A percentile compares a stretch with the other conserved stretches of the same genome.
These are phyloP conservation scores for Solea senegalensis DNA, from an alignment of 2,113 vertebrate genomes.

Conservation along the genomic window DNA sequence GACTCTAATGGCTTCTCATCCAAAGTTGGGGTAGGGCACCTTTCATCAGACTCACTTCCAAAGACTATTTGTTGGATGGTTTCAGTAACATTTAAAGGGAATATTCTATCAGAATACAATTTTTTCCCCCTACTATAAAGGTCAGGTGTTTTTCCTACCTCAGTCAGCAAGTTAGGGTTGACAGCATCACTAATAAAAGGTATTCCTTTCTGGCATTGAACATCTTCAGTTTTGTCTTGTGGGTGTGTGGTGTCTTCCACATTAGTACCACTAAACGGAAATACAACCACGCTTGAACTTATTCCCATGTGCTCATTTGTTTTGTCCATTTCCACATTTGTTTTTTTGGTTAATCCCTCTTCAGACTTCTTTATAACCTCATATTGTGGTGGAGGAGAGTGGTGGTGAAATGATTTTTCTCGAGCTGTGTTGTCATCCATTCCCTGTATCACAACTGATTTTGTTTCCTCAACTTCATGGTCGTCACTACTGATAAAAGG, in stretches of 20 bases:
- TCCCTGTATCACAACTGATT: slow-evolving; percentile 4
- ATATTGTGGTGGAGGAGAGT: background rate
- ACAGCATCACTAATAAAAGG: slow-evolving; percentile 15
- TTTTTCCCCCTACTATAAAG: background rate
- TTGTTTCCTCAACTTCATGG: slow-evolving; percentile 19
- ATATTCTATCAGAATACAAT: background rate
- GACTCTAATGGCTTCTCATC: slow-evolving; percentile 44
- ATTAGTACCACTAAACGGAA: slow-evolving; percentile 30
- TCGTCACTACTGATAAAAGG: background rate
- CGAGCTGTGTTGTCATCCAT: slow-evolving; percentile 2
- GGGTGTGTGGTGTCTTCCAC: background rate
- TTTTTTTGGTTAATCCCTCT: slow-evolving; percentile 8
- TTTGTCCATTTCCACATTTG: background rate
- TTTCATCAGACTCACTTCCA: slow-evolving; percentile 18
- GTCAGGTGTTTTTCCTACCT: background rate
- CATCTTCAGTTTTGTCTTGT: slow-evolving; percentile 4
- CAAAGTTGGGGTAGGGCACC: slow-evolving; percentile 55
- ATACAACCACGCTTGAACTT: background rate
- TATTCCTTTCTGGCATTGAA: slow-evolving; percentile 12
- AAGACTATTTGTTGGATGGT: background rate
- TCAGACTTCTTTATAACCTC: background rate
- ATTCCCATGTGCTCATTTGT: slow-evolving; percentile 1
- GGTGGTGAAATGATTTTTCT: slow-evolving; percentile 8
- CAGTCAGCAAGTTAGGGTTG: background rate
- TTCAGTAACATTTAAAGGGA: slow-evolving; percentile 15